Percentiles rank a stretch among this genome's conserved stretches.
These are phyloP conservation scores for Lathamus discolor DNA, from an alignment of 2,113 vertebrate species.

Conservation along the genomic window DNA sequence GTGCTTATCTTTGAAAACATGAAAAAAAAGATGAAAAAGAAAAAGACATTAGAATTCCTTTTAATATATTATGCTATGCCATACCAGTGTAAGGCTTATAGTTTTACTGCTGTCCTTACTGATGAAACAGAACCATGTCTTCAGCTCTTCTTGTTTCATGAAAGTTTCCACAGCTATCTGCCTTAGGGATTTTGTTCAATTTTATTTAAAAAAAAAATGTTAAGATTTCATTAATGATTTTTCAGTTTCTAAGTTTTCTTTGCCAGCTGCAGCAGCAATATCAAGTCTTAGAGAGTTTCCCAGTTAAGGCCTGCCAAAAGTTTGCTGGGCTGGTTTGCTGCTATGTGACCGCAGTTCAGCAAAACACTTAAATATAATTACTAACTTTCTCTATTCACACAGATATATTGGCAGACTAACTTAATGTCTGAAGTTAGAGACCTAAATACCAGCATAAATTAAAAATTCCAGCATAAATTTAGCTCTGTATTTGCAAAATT, in stretches of 20 bases:
- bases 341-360: neutral
- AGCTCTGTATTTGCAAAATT: neutral
- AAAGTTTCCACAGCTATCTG: slow-evolving; percentile 4
- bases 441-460: neutral
- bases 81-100: slow-evolving; percentile 4
- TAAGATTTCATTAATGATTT: slow-evolving; percentile 40
- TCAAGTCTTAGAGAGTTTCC: neutral
- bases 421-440: neutral
- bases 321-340: neutral
- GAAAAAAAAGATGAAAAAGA: slow-evolving; percentile 59
- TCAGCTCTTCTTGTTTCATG: neutral
- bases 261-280: neutral
- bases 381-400: neutral
- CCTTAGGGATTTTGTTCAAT: slow-evolving; percentile 45
- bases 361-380: neutral
- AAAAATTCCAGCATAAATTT: neutral
- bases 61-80: slow-evolving; percentile 44
- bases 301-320: neutral
- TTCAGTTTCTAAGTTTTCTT: neutral
- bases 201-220: slow-evolving; percentile 12
- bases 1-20: slow-evolving; percentile 36
- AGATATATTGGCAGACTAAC: neutral
- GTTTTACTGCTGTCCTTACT: slow-evolving; percentile 4
- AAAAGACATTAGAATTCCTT: slow-evolving; percentile 50
- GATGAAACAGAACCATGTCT: slow-evolving; percentile 40